These are phyloP conservation scores for Montipora sp. DNA, from an alignment of 64 coral and sea anemone species.

Conservation along the genomic window DNA sequence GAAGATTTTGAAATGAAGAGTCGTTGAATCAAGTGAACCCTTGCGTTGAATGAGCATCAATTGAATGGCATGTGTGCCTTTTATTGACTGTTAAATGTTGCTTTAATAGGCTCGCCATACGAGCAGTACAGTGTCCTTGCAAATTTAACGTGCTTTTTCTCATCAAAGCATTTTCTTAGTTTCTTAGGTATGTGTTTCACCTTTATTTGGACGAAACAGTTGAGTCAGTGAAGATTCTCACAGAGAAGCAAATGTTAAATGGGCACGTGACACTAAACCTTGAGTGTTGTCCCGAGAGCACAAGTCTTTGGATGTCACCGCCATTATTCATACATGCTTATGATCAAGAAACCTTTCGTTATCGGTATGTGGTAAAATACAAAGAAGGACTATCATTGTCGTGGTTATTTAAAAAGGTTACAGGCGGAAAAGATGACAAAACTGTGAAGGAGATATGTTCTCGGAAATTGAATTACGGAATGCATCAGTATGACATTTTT, in stretches of 20 bases:
- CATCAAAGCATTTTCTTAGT: not conserved
- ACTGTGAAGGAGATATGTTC: not conserved
- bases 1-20: no score
- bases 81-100: no score
- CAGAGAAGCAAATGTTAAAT: conserved; percentile 28
- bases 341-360: not conserved
- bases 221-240: conserved; percentile 1
- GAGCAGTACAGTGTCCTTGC: no score
- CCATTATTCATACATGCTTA: not conserved
- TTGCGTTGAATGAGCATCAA: no score
- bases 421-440: not conserved
- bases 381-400: not conserved
- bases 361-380: conserved; percentile 30
- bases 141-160: no score
- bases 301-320: conserved; percentile 17
- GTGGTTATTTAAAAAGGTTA: not conserved
- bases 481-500: conserved; percentile 62
- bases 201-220: conserved; percentile 29
- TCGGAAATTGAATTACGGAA: not conserved
- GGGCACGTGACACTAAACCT: not conserved
- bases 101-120: no score
- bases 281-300: not conserved
- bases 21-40: no score
- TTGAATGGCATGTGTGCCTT: no score
- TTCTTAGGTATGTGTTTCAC: conserved; percentile 31